Percentiles rank a stretch among this genome's conserved stretches.
phyloP scores from a whole-genome alignment of 1,140 invertebrate species.

The Macrotrachela quadricornifera region DNA sequence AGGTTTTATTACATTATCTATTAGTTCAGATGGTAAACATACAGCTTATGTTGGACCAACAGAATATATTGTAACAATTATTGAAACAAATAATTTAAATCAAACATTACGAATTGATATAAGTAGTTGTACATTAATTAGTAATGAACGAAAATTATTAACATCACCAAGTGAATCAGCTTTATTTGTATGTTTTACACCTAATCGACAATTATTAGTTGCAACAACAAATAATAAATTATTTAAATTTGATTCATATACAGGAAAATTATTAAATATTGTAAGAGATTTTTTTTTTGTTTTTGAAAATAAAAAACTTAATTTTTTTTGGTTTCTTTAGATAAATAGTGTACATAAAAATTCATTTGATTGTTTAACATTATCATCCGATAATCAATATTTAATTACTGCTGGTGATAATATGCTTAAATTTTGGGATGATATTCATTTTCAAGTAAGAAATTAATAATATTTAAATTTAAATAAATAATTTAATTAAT shows the following conservation, averaged over 20 bases:
- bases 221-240: slow-evolving; percentile 24
- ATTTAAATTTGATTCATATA: slow-evolving; percentile 23
- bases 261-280: slow-evolving; percentile 21
- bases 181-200: slow-evolving; percentile 15
- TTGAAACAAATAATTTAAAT: slow-evolving; percentile 20
- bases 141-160: no score
- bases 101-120: slow-evolving; percentile 27
- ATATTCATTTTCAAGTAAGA: neutral
- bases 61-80: slow-evolving; percentile 22
- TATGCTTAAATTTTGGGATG: slow-evolving; percentile 28
- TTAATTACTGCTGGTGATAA: slow-evolving; percentile 26
- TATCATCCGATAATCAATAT: slow-evolving; percentile 19
- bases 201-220: slow-evolving; percentile 21
- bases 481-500: no score
- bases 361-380: slow-evolving; percentile 18
- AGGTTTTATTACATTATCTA: slow-evolving; percentile 18
- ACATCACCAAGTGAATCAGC: slow-evolving; percentile 10
- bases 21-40: slow-evolving; percentile 20
- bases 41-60: slow-evolving; percentile 25
- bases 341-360: slow-evolving; percentile 21
- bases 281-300: slow-evolving; percentile 13
- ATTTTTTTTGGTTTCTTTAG: slow-evolving; percentile 7
- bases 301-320: neutral
- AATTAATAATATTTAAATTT: no score
- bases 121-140: no score